Conservation (phyloP, 2,888 invertebrate species). For the Phymatocera aterrima region DNA sequence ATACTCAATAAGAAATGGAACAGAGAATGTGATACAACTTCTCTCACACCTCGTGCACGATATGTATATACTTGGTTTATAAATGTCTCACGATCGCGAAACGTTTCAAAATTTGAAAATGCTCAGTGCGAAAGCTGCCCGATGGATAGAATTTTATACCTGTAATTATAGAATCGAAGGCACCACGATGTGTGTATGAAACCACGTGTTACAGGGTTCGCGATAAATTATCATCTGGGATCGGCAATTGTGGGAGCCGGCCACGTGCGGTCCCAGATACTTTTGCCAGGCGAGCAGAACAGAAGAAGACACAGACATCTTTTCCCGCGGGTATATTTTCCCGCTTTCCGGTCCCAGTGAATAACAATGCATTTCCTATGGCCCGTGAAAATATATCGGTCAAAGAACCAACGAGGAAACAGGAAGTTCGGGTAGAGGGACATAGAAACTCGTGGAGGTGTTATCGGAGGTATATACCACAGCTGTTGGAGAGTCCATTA, state of each 20-base stretch:
- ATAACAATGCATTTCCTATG: background rate
- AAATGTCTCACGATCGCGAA: too few species aligned
- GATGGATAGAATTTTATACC: too few species aligned
- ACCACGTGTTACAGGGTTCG: background rate
- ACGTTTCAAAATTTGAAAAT: too few species aligned
- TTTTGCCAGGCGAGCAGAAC: slow-evolving; percentile 31
- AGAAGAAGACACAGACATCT: background rate
- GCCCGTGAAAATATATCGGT: background rate
- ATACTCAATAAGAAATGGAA: too few species aligned
- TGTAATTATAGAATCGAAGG: too few species aligned
- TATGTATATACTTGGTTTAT: too few species aligned
- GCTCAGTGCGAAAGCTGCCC: too few species aligned
- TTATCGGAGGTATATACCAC: slow-evolving; percentile 11
- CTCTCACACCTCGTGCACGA: too few species aligned
- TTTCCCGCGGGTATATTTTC: background rate
- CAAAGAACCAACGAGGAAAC: slow-evolving; percentile 51
- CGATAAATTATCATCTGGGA: background rate
- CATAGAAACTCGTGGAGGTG: slow-evolving; percentile 61
- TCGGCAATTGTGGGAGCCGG: background rate
- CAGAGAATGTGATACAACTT: too few species aligned
- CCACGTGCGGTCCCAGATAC: slow-evolving; percentile 28
- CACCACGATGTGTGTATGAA: too few species aligned
- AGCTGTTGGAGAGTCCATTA: background rate
- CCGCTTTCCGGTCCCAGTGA: slow-evolving; percentile 20
- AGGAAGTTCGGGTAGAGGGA: slow-evolving; percentile 63